A percentile compares a stretch with the other conserved stretches of the same genome.
Conservation (phyloP, 1,140 invertebrate genomes). For the Danaus melanippus region DNA sequence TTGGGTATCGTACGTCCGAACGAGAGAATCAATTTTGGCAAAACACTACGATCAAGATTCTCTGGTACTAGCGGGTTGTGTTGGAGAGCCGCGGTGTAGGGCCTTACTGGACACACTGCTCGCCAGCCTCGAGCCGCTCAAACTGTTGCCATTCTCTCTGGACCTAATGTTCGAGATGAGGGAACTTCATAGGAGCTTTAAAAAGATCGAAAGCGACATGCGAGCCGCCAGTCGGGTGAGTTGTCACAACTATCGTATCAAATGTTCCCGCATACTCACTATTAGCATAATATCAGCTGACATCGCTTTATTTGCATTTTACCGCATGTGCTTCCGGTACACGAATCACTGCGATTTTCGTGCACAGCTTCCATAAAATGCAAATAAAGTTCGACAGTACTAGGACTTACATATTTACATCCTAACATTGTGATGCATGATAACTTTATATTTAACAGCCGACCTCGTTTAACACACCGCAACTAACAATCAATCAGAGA, state of each 20-base stretch:
- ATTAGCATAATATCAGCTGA: constrained; percentile 39
- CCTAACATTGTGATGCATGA: constrained; percentile 59
- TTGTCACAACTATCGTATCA: constrained; percentile 3
- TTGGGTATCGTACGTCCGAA: constrained; percentile 87
- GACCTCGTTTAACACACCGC: constrained; percentile 64
- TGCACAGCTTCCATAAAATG: constrained; percentile 71
- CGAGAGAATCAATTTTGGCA: constrained; percentile 84
- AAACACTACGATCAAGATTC: constrained; percentile 85
- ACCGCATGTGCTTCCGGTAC: constrained; percentile 64
- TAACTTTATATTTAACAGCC: constrained; percentile 70
- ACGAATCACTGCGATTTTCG: constrained; percentile 52
- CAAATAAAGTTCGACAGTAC: constrained; percentile 54
- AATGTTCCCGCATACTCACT: constrained; percentile 23
- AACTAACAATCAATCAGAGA: constrained; percentile 72
- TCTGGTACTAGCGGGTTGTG: constrained; percentile 79
- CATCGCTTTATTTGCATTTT: constrained; percentile 71
- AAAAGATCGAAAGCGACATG: constrained; percentile 75
- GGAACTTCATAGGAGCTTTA: constrained; percentile 82
- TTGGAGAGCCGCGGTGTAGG: constrained; percentile 75
- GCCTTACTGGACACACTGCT: constrained; percentile 81
- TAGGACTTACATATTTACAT: constrained; percentile 29
- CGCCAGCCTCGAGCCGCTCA: constrained; percentile 81
- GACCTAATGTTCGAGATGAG: constrained; percentile 87
- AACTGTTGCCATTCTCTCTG: constrained; percentile 83
- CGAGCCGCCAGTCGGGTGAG: constrained; percentile 67